Evolutionary conservation across 2,113 vertebrate genomes (phyloP), one percentile per base, ranked within the genome.

Genomic region (Capreolus pygargus): DNA sequence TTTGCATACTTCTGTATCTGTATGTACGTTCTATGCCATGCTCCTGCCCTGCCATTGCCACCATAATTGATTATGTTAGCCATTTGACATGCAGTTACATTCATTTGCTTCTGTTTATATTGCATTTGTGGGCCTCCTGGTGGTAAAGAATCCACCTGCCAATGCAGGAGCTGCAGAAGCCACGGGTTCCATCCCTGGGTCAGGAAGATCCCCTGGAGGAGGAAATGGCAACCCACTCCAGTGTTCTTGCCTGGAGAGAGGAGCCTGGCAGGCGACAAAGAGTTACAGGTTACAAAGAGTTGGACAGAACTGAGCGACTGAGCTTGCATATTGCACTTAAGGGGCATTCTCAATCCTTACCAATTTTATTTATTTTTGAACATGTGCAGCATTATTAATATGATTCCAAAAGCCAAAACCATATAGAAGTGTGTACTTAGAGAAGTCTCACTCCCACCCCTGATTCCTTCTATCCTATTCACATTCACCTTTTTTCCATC

Each of bases 331-430:
- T 74, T 43, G 45, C 28, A 78, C 86, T 70, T 93, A 28, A 5
- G 28, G 23, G 21, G 82, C 54, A 33, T 74, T 36, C 25, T 86
- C 57, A 39, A 47, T 91, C 28, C 57, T 96, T 92, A 43, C 7
- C 81, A 28, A 88, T 96, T 86, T 70, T 87, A 81, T 74, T 95
- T 82, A 76, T 67, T 96, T 95, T 52, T 89, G n/a, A 76, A 84
- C 57, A 58, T 85, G n/a, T 88, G 50, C 85, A 91, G 52, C 47
- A 88, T 57, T 25, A 95, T 61, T 93, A 57, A 33, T n/a, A 81
- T 78, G 13, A 87, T 64, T 87, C 27, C 67, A 84, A 95, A 90
- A 58, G 27, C 25, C 9, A 58, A 88, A 97, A 83, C 33, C 57
- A 36, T 57, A 45, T 10, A 78, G 57, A 94, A 88, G 57, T 91